Conservation (phyloP, 2,888 invertebrate species). For the Nudaria mundana region DNA sequence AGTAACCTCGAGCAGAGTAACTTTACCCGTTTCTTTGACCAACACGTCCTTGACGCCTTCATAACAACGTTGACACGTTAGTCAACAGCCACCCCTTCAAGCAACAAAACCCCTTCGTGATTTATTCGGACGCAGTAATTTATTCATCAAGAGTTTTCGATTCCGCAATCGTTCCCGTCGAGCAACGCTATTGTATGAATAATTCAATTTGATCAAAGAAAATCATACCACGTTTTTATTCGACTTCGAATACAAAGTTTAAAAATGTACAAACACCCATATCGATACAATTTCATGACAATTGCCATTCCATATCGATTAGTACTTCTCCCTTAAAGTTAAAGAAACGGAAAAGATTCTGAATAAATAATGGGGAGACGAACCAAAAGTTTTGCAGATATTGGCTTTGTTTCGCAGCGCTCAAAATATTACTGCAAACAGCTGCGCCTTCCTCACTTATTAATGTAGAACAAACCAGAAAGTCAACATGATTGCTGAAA, state of each 20-base stretch:
- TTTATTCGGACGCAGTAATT: background rate
- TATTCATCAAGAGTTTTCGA: constrained; percentile 1
- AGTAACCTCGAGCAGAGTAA: too few relatives aligned
- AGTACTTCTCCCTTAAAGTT: constrained; percentile 44
- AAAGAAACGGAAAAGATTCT: constrained; percentile 57
- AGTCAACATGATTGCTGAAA: constrained; percentile 15
- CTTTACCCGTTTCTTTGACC: too few relatives aligned
- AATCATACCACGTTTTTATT: constrained; percentile 1
- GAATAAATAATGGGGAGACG: constrained; percentile 63
- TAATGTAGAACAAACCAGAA: constrained; percentile 14
- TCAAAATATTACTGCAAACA: constrained; percentile 59
- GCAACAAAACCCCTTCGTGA: too few relatives aligned
- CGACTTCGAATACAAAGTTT: too few relatives aligned
- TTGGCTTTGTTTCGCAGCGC: constrained; percentile 61
- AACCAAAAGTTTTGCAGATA: constrained; percentile 65
- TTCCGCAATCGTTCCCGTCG: constrained; percentile 14
- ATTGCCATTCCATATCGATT: constrained; percentile 46
- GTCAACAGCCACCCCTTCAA: too few relatives aligned
- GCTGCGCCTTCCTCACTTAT: constrained; percentile 45
- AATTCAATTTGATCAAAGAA: constrained; percentile 9
- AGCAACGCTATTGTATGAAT: constrained; percentile 14
- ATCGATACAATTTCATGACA: too few relatives aligned
- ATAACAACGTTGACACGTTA: too few relatives aligned
- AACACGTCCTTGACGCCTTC: too few relatives aligned
- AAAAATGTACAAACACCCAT: too few relatives aligned